These are phyloP conservation scores for Charanyca ferruginea DNA, from an alignment of 2,888 invertebrate genomes.

Conservation along the genomic window DNA sequence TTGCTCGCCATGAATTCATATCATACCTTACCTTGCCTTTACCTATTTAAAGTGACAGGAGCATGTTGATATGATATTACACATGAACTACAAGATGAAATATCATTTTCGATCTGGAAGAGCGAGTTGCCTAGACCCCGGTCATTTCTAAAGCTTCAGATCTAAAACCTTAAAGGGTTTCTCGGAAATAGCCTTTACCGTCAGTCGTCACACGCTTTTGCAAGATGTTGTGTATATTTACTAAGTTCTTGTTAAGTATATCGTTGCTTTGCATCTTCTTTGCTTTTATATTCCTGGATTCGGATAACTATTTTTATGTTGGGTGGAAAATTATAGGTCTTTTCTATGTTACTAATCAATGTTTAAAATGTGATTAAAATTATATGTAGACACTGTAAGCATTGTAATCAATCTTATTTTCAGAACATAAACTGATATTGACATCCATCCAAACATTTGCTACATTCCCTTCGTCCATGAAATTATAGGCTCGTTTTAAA, in stretches of 20 bases:
- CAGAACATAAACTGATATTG: too few species aligned
- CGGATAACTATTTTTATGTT: too few species aligned
- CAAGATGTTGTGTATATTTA: not conserved
- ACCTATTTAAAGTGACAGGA: not conserved
- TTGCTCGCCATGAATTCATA: not conserved
- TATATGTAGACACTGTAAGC: too few species aligned
- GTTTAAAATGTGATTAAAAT: too few species aligned
- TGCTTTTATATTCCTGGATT: too few species aligned
- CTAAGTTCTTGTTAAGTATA: constrained; percentile 6
- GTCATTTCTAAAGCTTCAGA: constrained; percentile 25
- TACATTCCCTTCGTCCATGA: not conserved
- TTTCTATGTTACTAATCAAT: too few species aligned
- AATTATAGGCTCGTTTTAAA: not conserved
- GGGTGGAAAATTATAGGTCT: too few species aligned
- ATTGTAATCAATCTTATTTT: too few species aligned
- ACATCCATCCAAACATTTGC: not conserved
- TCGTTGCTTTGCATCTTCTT: not conserved
- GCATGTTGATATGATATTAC: constrained; percentile 1
- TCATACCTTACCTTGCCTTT: not conserved
- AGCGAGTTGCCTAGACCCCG: not conserved
- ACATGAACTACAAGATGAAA: not conserved
- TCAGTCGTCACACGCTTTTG: not conserved
- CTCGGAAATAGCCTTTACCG: constrained; percentile 1
- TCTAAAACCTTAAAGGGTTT: constrained; percentile 33
- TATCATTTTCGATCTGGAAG: constrained; percentile 18